Evolutionary conservation across 2,797 vertebrate genomes (phyloP).

Genomic region (Oophaga sylvatica): DNA sequence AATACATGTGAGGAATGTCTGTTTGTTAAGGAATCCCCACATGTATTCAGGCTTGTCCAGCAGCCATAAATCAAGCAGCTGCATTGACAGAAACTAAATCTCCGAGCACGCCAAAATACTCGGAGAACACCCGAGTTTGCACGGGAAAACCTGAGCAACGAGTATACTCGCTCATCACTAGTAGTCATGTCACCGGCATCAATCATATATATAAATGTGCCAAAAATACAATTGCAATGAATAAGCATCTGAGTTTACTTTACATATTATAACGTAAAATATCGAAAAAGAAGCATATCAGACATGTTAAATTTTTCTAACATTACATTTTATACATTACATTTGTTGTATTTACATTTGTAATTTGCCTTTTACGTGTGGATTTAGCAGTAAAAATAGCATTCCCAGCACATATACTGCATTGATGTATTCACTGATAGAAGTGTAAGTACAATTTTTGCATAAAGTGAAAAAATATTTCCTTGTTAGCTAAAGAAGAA

Average conservation of each 20-base stretch:
- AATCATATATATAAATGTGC: too few relatives aligned
- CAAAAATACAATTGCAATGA: too few relatives aligned
- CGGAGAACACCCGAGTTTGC: too few relatives aligned
- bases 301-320: not conserved
- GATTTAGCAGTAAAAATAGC: not conserved
- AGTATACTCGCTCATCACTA: too few relatives aligned
- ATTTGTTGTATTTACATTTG: not conserved
- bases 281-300: not conserved
- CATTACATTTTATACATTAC: not conserved
- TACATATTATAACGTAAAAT: not conserved
- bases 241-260: not conserved
- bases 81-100: too few relatives aligned
- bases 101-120: too few relatives aligned
- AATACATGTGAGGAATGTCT: too few relatives aligned
- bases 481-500: not conserved
- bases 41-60: too few relatives aligned
- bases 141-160: too few relatives aligned
- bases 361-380: not conserved
- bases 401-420: not conserved
- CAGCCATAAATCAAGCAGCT: too few relatives aligned
- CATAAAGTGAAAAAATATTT: not conserved
- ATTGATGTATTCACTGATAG: constrained; percentile 23
- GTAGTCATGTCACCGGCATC: too few relatives aligned
- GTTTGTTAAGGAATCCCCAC: too few relatives aligned
- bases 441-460: constrained; percentile 11